These are phyloP conservation scores for Macaria notata DNA, from an alignment of 2,888 invertebrate species.

Conservation along the genomic window DNA sequence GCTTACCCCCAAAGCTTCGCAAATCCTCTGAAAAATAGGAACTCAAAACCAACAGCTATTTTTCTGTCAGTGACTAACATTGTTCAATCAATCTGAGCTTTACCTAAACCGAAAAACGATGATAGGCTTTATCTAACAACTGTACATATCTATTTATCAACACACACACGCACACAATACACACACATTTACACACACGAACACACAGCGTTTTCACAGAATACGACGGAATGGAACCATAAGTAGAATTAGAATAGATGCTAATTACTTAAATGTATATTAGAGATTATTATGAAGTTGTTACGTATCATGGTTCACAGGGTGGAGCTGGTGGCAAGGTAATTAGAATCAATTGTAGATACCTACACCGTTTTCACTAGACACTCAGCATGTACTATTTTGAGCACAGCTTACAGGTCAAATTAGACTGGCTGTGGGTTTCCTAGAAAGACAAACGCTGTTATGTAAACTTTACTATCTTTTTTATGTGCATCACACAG, in stretches of 20 bases:
- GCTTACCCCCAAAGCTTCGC: constrained; percentile 53
- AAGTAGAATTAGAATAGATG: background rate
- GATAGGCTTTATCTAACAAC: constrained; percentile 20
- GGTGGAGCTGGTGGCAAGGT: constrained; percentile 78
- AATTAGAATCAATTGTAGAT: constrained; percentile 50
- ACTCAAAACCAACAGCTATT: constrained; percentile 41
- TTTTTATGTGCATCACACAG: too few species aligned
- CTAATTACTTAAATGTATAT: constrained; percentile 4
- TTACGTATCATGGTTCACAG: constrained; percentile 67
- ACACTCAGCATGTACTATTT: constrained; percentile 60
- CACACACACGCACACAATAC: background rate
- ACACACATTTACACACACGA: constrained; percentile 8
- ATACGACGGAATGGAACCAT: background rate
- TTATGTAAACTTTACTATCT: background rate
- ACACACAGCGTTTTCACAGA: constrained; percentile 7
- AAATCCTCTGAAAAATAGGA: constrained; percentile 43
- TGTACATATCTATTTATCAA: constrained; percentile 15
- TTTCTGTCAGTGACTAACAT: constrained; percentile 49
- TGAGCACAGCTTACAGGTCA: constrained; percentile 51
- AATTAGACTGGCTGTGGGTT: constrained; percentile 48
- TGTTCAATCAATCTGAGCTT: constrained; percentile 14
- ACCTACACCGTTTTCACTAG: constrained; percentile 48
- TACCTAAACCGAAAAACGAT: constrained; percentile 8
- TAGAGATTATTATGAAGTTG: constrained; percentile 17
- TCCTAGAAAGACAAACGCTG: constrained; percentile 9